Conservation (phyloP, 2,888 invertebrate species). For the Mythimna lalbum region DNA sequence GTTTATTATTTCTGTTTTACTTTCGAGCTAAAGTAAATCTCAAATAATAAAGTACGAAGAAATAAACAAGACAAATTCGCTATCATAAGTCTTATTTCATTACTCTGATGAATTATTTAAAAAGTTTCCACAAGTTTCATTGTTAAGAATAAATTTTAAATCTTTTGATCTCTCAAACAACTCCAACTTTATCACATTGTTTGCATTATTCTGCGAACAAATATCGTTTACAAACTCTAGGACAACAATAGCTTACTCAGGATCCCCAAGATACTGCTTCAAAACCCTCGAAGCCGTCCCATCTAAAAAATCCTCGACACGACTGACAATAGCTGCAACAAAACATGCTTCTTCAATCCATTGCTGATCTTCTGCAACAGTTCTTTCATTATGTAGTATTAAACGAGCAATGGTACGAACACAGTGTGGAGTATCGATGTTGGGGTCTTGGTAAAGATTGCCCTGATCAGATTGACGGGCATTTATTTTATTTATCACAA, state of each 20-base stretch:
- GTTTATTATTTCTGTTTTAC: not conserved
- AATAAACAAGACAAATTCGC: constrained; percentile 40
- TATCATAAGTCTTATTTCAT: constrained; percentile 59
- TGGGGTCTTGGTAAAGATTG: constrained; percentile 55
- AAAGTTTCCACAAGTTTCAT: constrained; percentile 48
- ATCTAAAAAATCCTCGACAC: constrained; percentile 61
- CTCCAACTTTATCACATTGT: constrained; percentile 57
- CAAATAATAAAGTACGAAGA: constrained; percentile 33
- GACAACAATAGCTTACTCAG: constrained; percentile 65
- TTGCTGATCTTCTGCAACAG: constrained; percentile 26
- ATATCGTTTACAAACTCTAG: constrained; percentile 61
- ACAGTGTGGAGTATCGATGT: constrained; percentile 39
- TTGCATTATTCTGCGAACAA: constrained; percentile 55
- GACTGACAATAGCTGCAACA: constrained; percentile 37
- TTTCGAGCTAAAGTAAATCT: constrained; percentile 8
- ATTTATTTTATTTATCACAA: constrained; percentile 76
- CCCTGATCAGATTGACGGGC: constrained; percentile 69
- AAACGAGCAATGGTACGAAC: constrained; percentile 54
- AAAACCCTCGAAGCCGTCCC: constrained; percentile 51
- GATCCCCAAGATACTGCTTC: constrained; percentile 59
- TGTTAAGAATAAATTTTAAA: constrained; percentile 60
- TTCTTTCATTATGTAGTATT: not conserved
- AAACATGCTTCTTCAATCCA: constrained; percentile 34
- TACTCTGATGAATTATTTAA: constrained; percentile 57
- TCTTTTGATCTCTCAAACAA: constrained; percentile 57